Conservation (phyloP, 2,113 vertebrate genomes). For the Daboia siamensis region DNA sequence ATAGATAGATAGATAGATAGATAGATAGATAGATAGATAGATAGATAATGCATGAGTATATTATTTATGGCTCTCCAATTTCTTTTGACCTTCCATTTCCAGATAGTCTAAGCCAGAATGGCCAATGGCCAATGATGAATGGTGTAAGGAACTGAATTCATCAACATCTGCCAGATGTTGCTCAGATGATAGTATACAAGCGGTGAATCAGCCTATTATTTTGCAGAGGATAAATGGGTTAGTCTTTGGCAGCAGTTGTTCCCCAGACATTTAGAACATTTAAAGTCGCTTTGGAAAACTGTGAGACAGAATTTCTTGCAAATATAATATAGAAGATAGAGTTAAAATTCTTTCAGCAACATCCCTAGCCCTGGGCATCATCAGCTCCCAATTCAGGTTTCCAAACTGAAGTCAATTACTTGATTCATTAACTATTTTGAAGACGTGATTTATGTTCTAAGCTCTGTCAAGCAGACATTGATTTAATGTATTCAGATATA, state of each 20-base stretch:
- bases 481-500: not conserved
- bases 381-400: not conserved
- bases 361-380: not conserved
- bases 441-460: conserved; percentile 14
- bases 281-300: not conserved
- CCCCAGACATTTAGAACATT: not conserved
- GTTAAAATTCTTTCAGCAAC: not conserved
- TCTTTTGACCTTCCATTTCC: not conserved
- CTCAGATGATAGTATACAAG: not conserved
- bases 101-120: not conserved
- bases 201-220: not conserved
- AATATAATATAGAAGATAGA: not conserved
- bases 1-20: too few species aligned
- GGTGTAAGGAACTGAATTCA: not conserved
- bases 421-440: conserved; percentile 8
- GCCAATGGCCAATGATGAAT: not conserved
- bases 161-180: not conserved
- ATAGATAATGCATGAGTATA: not conserved
- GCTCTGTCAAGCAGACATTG: not conserved
- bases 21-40: too few species aligned
- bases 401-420: conserved; percentile 1
- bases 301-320: not conserved
- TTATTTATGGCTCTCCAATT: not conserved
- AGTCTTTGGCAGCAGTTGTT: not conserved
- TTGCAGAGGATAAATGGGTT: not conserved